Conservation (phyloP, 1,140 invertebrate species). For the Lepidurus apus region DNA sequence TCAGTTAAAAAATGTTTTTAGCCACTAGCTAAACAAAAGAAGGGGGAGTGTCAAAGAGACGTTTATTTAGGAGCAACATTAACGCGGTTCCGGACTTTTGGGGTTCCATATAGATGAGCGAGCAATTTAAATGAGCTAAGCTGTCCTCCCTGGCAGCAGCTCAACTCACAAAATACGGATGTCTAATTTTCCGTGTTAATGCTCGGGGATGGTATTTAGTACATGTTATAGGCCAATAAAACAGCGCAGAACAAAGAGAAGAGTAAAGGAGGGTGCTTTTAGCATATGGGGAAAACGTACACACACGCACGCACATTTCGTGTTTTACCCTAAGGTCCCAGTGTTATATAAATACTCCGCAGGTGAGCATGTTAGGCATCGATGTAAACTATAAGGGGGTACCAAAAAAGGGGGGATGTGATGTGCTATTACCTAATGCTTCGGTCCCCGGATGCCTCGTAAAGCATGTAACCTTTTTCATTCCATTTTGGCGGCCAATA, state of each 20-base stretch:
- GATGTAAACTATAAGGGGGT: not conserved
- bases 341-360: not conserved
- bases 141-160: conserved; percentile 8
- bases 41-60: not conserved
- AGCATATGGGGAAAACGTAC: not conserved
- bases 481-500: conserved; percentile 10
- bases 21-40: not conserved
- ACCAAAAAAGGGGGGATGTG: not conserved
- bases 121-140: conserved; percentile 1
- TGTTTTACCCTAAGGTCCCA: not conserved
- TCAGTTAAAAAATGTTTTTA: not conserved
- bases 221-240: conserved; percentile 15
- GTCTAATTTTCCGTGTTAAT: conserved; percentile 20
- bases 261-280: not conserved
- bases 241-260: not conserved
- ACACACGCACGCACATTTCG: not conserved
- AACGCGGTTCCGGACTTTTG: not conserved
- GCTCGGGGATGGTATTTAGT: not conserved
- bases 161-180: not conserved
- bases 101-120: not conserved
- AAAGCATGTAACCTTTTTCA: not conserved
- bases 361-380: not conserved
- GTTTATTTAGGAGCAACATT: conserved; percentile 11
- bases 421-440: not conserved
- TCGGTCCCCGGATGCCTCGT: conserved; percentile 1